Evolutionary conservation across 2,888 invertebrate species (phyloP), one percentile per base, ranked within the genome.

Genomic region (Flexamia atlantica): DNA sequence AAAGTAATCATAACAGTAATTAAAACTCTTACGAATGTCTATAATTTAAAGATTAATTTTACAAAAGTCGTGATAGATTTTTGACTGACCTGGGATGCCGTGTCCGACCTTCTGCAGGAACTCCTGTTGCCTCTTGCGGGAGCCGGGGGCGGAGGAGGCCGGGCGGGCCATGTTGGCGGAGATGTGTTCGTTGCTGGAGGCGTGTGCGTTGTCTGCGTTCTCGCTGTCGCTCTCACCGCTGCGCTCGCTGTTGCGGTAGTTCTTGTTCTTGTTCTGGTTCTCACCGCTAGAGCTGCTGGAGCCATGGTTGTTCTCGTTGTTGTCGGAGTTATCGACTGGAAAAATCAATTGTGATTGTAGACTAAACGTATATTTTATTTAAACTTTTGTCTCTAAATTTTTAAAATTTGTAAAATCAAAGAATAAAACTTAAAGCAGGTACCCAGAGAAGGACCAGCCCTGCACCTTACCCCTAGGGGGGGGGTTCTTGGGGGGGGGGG

Each of bases 21-120:
- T n/a, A n/a, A n/a, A n/a, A n/a, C n/a, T n/a, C n/a, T n/a, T n/a
- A n/a, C n/a, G n/a, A n/a, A n/a, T n/a, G n/a, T n/a, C n/a, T n/a
- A n/a, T n/a, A n/a, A n/a, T n/a, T n/a, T 36, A 36, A 36, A 36
- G 9, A 36, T 36, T 36, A 36, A 36, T 36, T 36, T 36, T 36
- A 36, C 36, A 36, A 36, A 36, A 9, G 36, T 9, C 36, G 9
- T 36, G 9, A 9, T 36, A 36, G 9, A 36, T 9, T 36, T 30
- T 53, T n/a, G 17, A 30, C 81, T 81, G 23, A 81, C 81, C 68
- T 40, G 57, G 72, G 84, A 95, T 93, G 74, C 93, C 93, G 46
- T 91, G 89, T 17, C 91, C 90, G 10, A 91, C 93, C 80, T 80
- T 72, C 70, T 81, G 53, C 53, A 81, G 40, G 80, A 81, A 81